Evolutionary conservation across 2,113 vertebrate species (phyloP), one percentile per base, ranked within the genome.

Genomic region (Ceuthmochares aereus): DNA sequence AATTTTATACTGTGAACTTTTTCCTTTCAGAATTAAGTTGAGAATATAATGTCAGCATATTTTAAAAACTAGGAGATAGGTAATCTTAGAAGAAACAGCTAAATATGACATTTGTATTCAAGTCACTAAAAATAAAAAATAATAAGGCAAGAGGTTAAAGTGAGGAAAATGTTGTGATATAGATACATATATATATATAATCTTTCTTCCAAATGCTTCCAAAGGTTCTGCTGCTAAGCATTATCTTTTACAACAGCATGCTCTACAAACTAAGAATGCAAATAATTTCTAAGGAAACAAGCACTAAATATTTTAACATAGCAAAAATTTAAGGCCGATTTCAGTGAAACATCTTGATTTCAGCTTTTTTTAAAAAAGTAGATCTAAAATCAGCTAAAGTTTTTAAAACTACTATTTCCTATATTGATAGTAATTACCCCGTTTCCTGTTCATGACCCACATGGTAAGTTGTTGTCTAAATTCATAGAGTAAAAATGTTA

Each of bases 141-240:
- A 67, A 6, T 18, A 69, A 60, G 7, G 8, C 82, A 77, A 60
- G 20, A 1, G 7, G 1, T 0, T 9, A 34, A 90, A 81, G 25
- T n/a, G 15, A 87, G 20, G 13, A 69, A 77, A 91, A 40, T 0
- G 0, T 3, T 40, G 66, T 4, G 16, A 7, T 3, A 9, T 12
- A 26, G 17, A 18, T 2, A 26, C 17, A 21, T 2, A n/a, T 4
- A 34, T 12, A 40, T 4, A 26, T 42, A 36, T 4, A 1, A 0
- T 3, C 40, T 49, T 70, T 52, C 29, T 74, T 89, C 43, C 6
- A 58, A 37, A 59, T 18, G 5, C 76, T 94, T 92, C 10, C 32
- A 43, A 69, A 76, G 14, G 0, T 52, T 86, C 40, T 52, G 7
- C 3, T 36, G 9, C 5, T 40, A 8, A 8, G 25, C 29, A 51